Evolutionary conservation across 2,113 vertebrate genomes (phyloP), one percentile per base, ranked within the genome.

Genomic region (Nymphicus hollandicus): DNA sequence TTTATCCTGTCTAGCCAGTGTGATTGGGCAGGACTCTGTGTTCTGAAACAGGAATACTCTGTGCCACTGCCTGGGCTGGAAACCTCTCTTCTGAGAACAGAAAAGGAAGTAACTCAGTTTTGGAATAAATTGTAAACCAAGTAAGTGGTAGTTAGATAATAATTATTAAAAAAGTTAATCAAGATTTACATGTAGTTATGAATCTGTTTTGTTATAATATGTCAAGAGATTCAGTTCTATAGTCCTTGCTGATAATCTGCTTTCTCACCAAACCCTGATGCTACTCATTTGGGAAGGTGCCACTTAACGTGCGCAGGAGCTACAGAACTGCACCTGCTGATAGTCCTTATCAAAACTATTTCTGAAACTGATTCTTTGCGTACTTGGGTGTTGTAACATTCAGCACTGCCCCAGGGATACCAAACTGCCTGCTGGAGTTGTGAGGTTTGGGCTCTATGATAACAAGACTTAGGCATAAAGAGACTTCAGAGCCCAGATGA

Each of bases 261-360:
- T 73, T 88, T 47, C 44, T 65, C 58, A 80, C 23, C 13, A 29
- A 53, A 6, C 2, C 10, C 10, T 37, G 41, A 33, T 13, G 3
- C 39, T 4, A 18, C 20, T 61, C 7, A 7, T 20, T 69, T 60
- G 13, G 39, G 24, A 24, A 39, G 37, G 18, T 33, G 15, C 11
- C 2, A 22, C 0, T 0, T 9, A 25, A 14, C 0, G 1, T 61
- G 44, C 2, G 8, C 20, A 46, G 68, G 33, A 77, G 29, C 31
- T 43, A 20, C 2, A 35, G 44, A 41, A 13, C 24, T 27, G 41
- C 7, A 17, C 20, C 44, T 78, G 13, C 85, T 39, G 37, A 39
- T 7, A 52, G 31, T 20, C 16, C 4, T 13, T 28, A 47, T 33
- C 23, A 81, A 41, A 65, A 43, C 22, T 11, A 2, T 25, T 76